phyloP scores from a whole-genome alignment of 2,113 vertebrate species.

The Solea solea region DNA sequence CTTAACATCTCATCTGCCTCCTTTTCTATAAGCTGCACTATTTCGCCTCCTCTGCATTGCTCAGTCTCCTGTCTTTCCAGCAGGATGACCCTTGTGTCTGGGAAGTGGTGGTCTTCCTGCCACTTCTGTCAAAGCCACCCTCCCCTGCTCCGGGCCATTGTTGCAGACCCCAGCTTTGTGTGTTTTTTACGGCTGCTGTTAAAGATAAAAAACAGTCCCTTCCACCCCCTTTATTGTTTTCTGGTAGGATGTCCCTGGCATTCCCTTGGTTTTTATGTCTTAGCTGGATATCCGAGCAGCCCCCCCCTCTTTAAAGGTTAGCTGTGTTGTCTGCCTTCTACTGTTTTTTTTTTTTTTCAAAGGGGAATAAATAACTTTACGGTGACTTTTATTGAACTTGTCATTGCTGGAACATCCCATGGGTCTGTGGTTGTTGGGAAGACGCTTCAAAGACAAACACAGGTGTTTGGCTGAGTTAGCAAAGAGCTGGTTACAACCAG shows the following conservation, averaged over 20 bases:
- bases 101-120: slow-evolving; percentile 80
- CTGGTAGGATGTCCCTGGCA: slow-evolving; percentile 79
- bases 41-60: slow-evolving; percentile 54
- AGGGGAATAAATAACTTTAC: slow-evolving; percentile 80
- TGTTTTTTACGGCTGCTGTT: slow-evolving; percentile 83
- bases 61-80: slow-evolving; percentile 59
- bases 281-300: slow-evolving; percentile 74
- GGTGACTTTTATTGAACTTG: slow-evolving; percentile 75
- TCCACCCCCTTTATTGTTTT: slow-evolving; percentile 82
- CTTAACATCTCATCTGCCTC: slow-evolving; percentile 57
- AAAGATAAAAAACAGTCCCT: slow-evolving; percentile 81
- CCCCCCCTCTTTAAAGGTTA: slow-evolving; percentile 77
- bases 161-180: slow-evolving; percentile 77
- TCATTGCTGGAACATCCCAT: slow-evolving; percentile 72
- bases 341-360: slow-evolving; percentile 52
- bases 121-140: slow-evolving; percentile 69
- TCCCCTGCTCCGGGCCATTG: slow-evolving; percentile 75
- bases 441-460: slow-evolving; percentile 77
- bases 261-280: slow-evolving; percentile 79
- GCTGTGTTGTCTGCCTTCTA: slow-evolving; percentile 63
- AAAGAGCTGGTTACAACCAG: slow-evolving; percentile 62
- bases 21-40: slow-evolving; percentile 44
- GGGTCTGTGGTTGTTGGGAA: slow-evolving; percentile 69
- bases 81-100: slow-evolving; percentile 78
- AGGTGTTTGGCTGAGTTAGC: slow-evolving; percentile 75